These are phyloP conservation scores for Tiaroga cobitis DNA, from an alignment of 2,797 vertebrate species.

Conservation along the genomic window DNA sequence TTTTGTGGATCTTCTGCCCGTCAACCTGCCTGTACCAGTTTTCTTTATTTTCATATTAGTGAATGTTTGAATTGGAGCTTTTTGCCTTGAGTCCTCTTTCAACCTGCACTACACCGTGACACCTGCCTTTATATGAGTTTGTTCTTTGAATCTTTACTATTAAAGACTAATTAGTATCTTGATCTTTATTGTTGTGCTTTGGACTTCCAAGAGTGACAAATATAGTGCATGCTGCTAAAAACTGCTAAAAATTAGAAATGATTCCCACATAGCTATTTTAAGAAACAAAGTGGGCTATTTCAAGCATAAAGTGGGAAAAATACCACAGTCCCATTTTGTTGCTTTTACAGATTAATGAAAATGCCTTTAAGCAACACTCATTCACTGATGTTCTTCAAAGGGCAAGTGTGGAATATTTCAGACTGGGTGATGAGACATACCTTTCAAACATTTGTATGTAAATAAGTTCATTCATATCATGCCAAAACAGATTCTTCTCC, in stretches of 20 bases:
- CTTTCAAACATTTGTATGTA: not conserved
- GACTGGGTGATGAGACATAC: not conserved
- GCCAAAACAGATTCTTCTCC: not conserved
- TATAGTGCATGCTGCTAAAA: no score
- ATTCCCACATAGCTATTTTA: not conserved
- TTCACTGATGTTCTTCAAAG: conserved; percentile 24
- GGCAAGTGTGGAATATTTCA: not conserved
- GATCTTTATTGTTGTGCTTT: no score
- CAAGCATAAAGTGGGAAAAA: not conserved
- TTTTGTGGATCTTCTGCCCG: no score
- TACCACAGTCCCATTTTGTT: not conserved
- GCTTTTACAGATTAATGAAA: conserved; percentile 27
- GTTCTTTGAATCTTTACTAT: no score
- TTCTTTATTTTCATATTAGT: no score
- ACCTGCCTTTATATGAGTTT: no score
- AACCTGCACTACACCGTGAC: no score
- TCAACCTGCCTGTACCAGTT: no score
- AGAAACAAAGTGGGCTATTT: not conserved
- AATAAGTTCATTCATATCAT: not conserved
- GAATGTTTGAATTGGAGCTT: no score
- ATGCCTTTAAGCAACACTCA: conserved; percentile 10
- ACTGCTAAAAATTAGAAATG: not conserved
- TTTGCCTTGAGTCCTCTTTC: no score
- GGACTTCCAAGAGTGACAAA: no score
- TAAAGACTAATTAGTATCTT: no score